Conservation (phyloP, 2,113 vertebrate species). For the Penelope pileata region DNA sequence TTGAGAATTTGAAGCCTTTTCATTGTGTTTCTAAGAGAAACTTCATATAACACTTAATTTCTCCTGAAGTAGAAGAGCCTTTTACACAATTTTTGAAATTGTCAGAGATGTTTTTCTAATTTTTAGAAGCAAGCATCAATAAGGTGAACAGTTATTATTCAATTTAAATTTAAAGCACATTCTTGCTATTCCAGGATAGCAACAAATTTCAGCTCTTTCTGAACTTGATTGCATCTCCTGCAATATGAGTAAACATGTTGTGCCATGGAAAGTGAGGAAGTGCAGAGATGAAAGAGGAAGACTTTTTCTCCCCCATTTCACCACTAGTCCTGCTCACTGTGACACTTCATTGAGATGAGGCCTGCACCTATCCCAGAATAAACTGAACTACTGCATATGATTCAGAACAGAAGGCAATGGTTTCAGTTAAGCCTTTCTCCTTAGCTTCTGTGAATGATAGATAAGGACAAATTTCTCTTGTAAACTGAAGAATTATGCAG, state of each 20-base stretch:
- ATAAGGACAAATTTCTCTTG: background rate
- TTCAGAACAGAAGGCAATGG: background rate
- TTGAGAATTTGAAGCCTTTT: background rate
- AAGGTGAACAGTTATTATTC: background rate
- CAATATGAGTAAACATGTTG: background rate
- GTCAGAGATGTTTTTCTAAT: background rate
- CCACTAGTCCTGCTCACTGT: background rate
- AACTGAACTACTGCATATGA: background rate
- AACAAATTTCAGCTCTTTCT: background rate
- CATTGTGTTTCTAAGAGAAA: background rate
- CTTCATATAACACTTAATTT: background rate
- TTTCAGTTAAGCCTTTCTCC: background rate
- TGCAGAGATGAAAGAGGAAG: background rate
- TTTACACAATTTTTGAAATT: background rate
- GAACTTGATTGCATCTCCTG: background rate
- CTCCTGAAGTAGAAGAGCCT: background rate
- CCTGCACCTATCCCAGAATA: background rate
- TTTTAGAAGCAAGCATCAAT: background rate
- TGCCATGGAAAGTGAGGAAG: background rate
- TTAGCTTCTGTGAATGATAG: background rate
- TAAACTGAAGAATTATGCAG: background rate
- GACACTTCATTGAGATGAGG: accelerated
- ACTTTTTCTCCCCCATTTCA: background rate
- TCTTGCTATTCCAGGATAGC: background rate
- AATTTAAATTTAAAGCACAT: background rate